phyloP scores from a whole-genome alignment of 2,113 vertebrate genomes.

The Amia ocellicauda region DNA sequence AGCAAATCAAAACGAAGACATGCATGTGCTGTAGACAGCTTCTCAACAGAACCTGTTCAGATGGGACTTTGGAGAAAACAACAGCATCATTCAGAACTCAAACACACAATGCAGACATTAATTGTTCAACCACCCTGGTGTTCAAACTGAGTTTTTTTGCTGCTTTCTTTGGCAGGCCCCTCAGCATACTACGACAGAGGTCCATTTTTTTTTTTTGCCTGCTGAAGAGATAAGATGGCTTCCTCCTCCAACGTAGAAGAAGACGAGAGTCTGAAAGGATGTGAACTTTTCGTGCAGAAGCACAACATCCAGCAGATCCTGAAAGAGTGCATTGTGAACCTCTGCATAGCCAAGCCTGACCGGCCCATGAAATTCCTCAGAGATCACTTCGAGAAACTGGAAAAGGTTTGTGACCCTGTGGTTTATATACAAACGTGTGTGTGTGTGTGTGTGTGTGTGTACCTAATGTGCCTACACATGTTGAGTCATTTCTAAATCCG shows the following conservation, averaged over 20 bases:
- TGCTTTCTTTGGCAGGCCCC: no score
- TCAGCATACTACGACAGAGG: neutral
- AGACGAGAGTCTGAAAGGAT: constrained; percentile 89
- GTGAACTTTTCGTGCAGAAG: constrained; percentile 92
- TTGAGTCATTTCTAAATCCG: no score
- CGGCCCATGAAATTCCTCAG: constrained; percentile 92
- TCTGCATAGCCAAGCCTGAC: constrained; percentile 90
- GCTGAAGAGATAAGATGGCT: constrained; percentile 76
- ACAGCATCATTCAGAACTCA: no score
- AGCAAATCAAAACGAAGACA: no score
- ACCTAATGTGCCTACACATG: neutral
- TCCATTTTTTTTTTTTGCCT: neutral
- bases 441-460: neutral
- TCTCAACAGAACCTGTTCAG: no score
- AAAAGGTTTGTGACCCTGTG: constrained; percentile 80
- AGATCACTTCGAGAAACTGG: constrained; percentile 94
- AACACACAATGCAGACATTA: no score
- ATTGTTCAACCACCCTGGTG: no score
- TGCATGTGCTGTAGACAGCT: no score
- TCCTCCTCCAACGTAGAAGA: constrained; percentile 81
- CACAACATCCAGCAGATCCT: constrained; percentile 93
- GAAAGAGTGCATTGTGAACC: constrained; percentile 92
- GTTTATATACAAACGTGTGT: neutral
- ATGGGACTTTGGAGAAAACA: no score
- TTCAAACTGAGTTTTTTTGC: no score